These are phyloP conservation scores for Scalopus aquaticus DNA, from an alignment of 2,113 vertebrate genomes.

Conservation along the genomic window DNA sequence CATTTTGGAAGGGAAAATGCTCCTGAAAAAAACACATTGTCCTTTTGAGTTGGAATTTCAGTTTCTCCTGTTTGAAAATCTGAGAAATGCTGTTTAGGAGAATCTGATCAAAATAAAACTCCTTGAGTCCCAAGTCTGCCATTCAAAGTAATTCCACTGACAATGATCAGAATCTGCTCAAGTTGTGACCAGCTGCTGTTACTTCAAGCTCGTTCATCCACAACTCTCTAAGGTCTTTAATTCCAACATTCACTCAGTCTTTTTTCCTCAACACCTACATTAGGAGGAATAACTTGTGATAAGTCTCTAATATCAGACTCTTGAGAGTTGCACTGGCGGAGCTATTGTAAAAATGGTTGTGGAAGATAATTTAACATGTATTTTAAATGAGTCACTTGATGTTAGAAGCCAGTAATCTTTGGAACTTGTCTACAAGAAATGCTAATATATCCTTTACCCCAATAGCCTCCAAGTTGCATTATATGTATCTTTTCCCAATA, in stretches of 20 bases:
- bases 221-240: background rate
- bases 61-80: slow-evolving; percentile 42
- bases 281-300: background rate
- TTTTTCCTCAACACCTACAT: background rate
- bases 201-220: background rate
- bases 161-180: slow-evolving; percentile 26
- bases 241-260: background rate
- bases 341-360: slow-evolving; percentile 31
- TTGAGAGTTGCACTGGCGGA: background rate
- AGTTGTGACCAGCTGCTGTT: background rate
- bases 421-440: slow-evolving; percentile 17
- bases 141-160: slow-evolving; percentile 14
- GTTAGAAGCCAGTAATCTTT: background rate
- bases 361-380: slow-evolving; percentile 20
- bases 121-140: slow-evolving; percentile 16
- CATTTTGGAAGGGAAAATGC: background rate
- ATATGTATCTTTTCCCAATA: background rate
- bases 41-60: slow-evolving; percentile 38
- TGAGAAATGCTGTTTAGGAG: slow-evolving; percentile 27
- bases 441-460: background rate
- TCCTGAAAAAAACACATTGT: background rate
- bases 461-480: background rate
- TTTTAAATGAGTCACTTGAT: slow-evolving; percentile 34
- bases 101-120: slow-evolving; percentile 15
- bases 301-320: background rate